Conservation (phyloP, 2,797 vertebrate species). For the Hypotaenidia okinawae region DNA sequence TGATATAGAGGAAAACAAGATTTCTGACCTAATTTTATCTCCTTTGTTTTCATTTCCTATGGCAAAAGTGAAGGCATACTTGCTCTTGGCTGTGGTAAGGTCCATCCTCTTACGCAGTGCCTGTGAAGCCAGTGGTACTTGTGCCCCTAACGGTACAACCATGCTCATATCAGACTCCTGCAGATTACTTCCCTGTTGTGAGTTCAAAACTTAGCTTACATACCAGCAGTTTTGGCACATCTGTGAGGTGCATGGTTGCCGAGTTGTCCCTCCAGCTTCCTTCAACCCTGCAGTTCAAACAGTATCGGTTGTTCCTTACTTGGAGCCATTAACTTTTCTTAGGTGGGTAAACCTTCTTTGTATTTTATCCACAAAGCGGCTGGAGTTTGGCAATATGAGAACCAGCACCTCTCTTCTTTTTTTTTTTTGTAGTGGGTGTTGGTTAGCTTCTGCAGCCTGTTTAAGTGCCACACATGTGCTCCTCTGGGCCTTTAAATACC, state of each 20-base stretch:
- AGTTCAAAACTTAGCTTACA: neutral
- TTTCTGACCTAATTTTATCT: constrained; percentile 32
- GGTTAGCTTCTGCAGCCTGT: neutral
- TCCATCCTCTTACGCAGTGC: neutral
- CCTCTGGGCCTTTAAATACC: constrained; percentile 39
- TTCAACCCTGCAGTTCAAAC: neutral
- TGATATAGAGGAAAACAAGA: constrained; percentile 2
- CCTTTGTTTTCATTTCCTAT: constrained; percentile 55
- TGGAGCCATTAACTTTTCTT: neutral
- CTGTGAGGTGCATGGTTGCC: accelerated
- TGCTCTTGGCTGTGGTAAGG: neutral
- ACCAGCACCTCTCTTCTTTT: neutral
- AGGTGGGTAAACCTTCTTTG: neutral
- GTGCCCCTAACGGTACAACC: neutral
- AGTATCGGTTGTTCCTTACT: neutral
- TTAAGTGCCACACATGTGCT: constrained; percentile 11
- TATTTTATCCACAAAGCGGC: neutral
- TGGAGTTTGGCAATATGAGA: neutral
- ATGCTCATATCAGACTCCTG: neutral
- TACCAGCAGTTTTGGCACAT: accelerated
- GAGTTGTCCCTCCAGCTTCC: neutral
- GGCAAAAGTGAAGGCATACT: neutral
- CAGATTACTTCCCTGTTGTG: neutral
- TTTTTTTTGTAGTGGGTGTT: neutral
- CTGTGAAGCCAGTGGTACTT: neutral